Evolutionary conservation across 2,113 vertebrate genomes (phyloP).

Genomic region (Hippocampus abdominalis): DNA sequence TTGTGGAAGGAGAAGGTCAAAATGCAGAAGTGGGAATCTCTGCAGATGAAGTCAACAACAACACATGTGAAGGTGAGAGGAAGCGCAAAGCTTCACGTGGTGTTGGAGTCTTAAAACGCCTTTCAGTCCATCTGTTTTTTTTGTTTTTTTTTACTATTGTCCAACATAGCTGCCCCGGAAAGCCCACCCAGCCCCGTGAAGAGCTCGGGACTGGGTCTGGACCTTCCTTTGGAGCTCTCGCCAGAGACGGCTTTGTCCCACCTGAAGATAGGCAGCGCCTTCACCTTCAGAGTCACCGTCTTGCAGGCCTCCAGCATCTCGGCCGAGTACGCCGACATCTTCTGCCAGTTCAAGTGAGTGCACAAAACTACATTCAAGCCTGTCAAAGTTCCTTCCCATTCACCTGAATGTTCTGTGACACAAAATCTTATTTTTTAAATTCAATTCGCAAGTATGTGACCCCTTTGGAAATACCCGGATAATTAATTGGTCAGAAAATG

Average conservation of each 20-base stretch:
- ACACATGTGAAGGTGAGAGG: slow-evolving; percentile 83
- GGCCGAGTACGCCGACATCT: slow-evolving; percentile 95
- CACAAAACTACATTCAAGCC: not conserved
- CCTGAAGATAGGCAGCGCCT: slow-evolving; percentile 86
- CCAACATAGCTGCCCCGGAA: slow-evolving; percentile 67
- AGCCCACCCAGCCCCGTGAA: slow-evolving; percentile 63
- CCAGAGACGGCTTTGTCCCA: slow-evolving; percentile 80
- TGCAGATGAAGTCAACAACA: slow-evolving; percentile 95
- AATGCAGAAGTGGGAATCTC: slow-evolving; percentile 79
- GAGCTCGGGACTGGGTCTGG: slow-evolving; percentile 50
- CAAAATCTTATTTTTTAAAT: no score
- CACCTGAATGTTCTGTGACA: not conserved
- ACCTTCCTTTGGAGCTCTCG: slow-evolving; percentile 74
- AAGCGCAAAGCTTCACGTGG: not conserved
- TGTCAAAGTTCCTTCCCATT: not conserved
- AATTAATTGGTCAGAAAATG: no score
- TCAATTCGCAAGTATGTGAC: no score
- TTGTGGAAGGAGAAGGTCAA: slow-evolving; percentile 95
- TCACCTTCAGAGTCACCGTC: slow-evolving; percentile 96
- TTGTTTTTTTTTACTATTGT: not conserved
- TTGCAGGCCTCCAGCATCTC: slow-evolving; percentile 98
- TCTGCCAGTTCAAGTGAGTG: slow-evolving; percentile 98
- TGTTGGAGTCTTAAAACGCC: not conserved
- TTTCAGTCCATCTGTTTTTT: no score
- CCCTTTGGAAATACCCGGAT: no score